Percentiles rank a stretch among this genome's conserved stretches.
Evolutionary conservation across 2,797 vertebrate species (phyloP).

Genomic region (Pseudocheirus occidentalis): DNA sequence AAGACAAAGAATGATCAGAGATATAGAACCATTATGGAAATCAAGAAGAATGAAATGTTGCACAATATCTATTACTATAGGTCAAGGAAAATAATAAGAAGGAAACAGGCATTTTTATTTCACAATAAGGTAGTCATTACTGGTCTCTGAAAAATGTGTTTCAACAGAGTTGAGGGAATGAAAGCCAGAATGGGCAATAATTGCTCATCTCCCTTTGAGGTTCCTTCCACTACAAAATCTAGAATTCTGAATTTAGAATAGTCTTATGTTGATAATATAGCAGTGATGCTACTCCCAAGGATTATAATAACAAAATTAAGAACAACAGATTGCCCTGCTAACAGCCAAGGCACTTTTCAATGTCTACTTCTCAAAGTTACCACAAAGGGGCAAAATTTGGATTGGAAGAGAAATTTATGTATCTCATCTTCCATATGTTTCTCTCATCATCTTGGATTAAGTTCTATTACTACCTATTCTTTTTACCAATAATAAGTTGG

Average conservation of each 20-base stretch:
- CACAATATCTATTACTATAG: background rate
- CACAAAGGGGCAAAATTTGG: background rate
- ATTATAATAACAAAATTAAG: background rate
- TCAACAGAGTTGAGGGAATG: background rate
- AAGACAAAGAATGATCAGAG: background rate
- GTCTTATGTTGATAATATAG: background rate
- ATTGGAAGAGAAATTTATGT: background rate
- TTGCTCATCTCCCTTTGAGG: background rate
- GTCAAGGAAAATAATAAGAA: background rate
- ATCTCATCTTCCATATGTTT: background rate
- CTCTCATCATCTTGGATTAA: constrained; percentile 6
- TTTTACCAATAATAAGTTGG: background rate
- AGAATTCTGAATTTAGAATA: background rate
- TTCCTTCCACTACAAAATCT: background rate
- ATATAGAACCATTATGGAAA: background rate
- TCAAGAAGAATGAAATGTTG: background rate
- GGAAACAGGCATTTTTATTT: background rate
- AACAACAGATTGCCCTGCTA: background rate
- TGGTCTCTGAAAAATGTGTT: background rate
- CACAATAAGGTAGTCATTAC: background rate
- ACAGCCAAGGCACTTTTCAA: background rate
- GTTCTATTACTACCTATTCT: background rate
- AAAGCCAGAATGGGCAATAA: background rate
- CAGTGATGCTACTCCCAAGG: background rate
- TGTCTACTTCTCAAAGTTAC: background rate